Conservation (phyloP, 2,113 vertebrate species). For the Tetraodon nigroviridis region DNA sequence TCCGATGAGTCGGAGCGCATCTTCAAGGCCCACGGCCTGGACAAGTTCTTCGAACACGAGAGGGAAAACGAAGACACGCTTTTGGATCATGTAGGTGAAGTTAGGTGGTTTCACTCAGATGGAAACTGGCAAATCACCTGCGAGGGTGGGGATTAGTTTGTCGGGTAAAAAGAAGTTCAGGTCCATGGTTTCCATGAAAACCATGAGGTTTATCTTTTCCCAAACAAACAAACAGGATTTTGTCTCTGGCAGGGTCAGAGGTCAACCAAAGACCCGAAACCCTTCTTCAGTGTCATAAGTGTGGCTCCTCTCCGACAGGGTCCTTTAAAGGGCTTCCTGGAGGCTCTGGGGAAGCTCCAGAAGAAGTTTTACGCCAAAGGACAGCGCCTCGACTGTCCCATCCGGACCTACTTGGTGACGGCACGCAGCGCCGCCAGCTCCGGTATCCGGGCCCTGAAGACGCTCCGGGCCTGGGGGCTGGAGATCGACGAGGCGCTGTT, state of each 20-base stretch:
- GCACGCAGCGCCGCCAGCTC: constrained; percentile 95
- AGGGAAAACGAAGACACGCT: constrained; percentile 89
- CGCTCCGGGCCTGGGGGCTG: constrained; percentile 93
- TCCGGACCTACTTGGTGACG: constrained; percentile 93
- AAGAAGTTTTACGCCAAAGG: constrained; percentile 97
- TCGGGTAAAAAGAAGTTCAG: no score
- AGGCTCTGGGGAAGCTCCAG: constrained; percentile 90
- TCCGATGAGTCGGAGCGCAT: constrained; percentile 96
- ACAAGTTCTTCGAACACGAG: constrained; percentile 96
- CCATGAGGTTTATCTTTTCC: no score
- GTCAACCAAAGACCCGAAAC: neutral
- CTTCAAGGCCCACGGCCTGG: constrained; percentile 92
- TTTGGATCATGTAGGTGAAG: constrained; percentile 83
- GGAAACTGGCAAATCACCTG: no score
- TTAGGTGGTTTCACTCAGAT: neutral
- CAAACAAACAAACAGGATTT: no score
- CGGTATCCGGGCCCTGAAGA: constrained; percentile 91
- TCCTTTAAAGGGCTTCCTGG: constrained; percentile 92
- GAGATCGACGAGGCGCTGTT: constrained; percentile 95
- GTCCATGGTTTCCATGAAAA: no score
- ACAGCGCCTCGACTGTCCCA: constrained; percentile 89
- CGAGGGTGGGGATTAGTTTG: no score
- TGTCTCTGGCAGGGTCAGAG: no score
- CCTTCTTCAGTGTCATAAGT: neutral
- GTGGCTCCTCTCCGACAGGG: constrained; percentile 74